phyloP scores from a whole-genome alignment of 2,888 invertebrate genomes.

The Troides aeacus region DNA sequence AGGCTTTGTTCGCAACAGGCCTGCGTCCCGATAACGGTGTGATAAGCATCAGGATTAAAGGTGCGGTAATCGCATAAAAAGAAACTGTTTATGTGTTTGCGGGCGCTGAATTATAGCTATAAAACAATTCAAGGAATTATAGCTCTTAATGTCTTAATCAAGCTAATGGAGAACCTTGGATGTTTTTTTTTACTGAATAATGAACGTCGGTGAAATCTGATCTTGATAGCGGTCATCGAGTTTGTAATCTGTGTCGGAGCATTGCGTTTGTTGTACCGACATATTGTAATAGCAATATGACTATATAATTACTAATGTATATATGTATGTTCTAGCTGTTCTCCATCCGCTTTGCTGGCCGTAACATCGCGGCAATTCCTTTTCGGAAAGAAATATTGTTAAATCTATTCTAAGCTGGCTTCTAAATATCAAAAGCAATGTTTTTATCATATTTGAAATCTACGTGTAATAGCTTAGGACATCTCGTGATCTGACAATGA shows the following conservation, averaged over 20 bases:
- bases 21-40: slow-evolving; percentile 23
- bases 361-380: no score
- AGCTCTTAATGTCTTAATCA: slow-evolving; percentile 30
- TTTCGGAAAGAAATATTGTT: no score
- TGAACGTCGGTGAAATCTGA: slow-evolving; percentile 26
- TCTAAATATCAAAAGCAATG: no score
- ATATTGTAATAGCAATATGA: no score
- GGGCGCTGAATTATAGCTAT: slow-evolving; percentile 24
- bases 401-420: no score
- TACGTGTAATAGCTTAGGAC: no score
- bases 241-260: slow-evolving; percentile 14
- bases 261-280: no score
- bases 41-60: slow-evolving; percentile 28
- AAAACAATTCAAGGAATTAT: slow-evolving; percentile 23
- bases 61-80: slow-evolving; percentile 29
- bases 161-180: slow-evolving; percentile 24
- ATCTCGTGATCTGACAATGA: no score
- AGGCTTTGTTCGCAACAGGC: slow-evolving; percentile 25
- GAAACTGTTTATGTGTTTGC: slow-evolving; percentile 24
- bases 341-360: no score
- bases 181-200: slow-evolving; percentile 23
- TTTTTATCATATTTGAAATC: no score
- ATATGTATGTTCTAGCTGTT: no score
- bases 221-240: slow-evolving; percentile 22
- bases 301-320: no score